Conservation (phyloP, 2,797 vertebrate genomes). For the Denticeps clupeoides region DNA sequence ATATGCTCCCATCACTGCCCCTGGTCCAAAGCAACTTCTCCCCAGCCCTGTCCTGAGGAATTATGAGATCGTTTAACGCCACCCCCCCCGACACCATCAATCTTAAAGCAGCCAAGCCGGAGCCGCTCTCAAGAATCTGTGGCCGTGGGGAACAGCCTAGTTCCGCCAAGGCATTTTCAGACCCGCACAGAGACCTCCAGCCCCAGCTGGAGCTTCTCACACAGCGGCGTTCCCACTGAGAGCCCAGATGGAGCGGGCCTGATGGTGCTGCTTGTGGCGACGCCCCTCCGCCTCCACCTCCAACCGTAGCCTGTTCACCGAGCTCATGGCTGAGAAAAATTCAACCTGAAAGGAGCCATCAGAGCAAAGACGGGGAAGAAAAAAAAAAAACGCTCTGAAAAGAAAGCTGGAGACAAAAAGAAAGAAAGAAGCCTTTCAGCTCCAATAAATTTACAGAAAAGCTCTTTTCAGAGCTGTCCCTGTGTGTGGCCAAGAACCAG, state of each 20-base stretch:
- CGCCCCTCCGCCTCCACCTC: neutral
- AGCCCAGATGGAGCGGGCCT: neutral
- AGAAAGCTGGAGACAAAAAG: neutral
- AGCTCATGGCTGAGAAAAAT: constrained; percentile 14
- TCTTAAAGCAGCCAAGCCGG: constrained; percentile 6
- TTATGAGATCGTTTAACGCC: constrained; percentile 14
- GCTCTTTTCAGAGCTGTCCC: neutral
- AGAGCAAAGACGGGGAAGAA: neutral
- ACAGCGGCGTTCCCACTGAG: neutral
- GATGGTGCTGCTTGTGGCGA: neutral
- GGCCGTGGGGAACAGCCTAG: too few relatives aligned
- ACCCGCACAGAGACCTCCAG: too few relatives aligned
- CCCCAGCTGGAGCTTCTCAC: constrained; percentile 10
- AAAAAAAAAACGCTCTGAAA: neutral
- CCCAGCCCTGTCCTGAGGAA: constrained; percentile 6
- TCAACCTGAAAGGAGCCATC: neutral
- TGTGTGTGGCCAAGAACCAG: neutral
- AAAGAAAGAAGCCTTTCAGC: neutral
- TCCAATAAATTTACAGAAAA: neutral
- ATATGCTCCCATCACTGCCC: too few relatives aligned
- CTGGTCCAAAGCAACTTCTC: neutral
- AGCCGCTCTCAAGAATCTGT: too few relatives aligned
- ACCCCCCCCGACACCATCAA: constrained; percentile 10
- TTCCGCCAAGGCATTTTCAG: too few relatives aligned
- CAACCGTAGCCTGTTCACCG: constrained; percentile 11